Evolutionary conservation across 2,797 vertebrate genomes (phyloP).

Genomic region (Spea hammondii): DNA sequence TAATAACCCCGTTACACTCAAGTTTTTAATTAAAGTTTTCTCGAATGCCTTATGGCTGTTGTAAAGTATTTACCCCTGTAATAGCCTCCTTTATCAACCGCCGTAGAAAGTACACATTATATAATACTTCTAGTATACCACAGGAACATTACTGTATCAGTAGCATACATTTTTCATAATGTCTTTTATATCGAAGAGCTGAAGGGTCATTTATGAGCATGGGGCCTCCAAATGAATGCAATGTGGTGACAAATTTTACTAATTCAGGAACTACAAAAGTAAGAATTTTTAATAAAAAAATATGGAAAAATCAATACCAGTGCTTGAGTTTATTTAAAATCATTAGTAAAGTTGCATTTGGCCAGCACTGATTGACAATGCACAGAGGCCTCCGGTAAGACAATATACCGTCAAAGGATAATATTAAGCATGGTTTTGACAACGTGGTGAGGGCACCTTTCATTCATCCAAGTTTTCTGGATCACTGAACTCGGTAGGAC

Average conservation of each 20-base stretch:
- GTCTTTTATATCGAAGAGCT: too few species aligned
- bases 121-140: too few species aligned
- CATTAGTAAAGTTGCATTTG: not conserved
- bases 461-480: conserved; percentile 22
- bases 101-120: too few species aligned
- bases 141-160: too few species aligned
- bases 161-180: too few species aligned
- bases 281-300: not conserved
- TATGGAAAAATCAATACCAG: not conserved
- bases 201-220: too few species aligned
- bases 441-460: conserved; percentile 40
- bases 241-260: too few species aligned
- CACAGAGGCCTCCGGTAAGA: not conserved
- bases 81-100: not conserved
- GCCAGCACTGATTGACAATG: not conserved
- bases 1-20: not conserved
- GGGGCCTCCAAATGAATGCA: too few species aligned
- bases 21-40: not conserved
- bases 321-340: not conserved
- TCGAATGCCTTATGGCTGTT: not conserved
- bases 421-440: conserved; percentile 32
- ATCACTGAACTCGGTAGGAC: not conserved
- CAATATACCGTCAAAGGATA: conserved; percentile 31
- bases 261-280: too few species aligned
- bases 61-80: not conserved